Base-by-base conservation (phyloP, 2,797 vertebrate genomes). In the Myotis daubentonii region DNA sequence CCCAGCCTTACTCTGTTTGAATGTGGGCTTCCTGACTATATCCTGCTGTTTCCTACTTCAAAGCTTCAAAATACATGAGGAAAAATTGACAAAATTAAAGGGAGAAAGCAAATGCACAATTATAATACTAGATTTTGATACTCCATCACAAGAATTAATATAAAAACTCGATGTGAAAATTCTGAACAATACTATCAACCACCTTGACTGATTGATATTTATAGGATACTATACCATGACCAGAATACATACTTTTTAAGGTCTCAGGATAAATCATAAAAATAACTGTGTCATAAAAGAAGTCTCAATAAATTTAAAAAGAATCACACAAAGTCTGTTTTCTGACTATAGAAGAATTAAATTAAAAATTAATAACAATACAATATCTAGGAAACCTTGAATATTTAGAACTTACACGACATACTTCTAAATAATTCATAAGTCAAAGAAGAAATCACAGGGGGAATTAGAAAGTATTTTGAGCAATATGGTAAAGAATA, bases 361-460 rank as follows among this genome's bases (percentile, higher is more conserved):
- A 75, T 74, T 75, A 91, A 96, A 91, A 80, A 80, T 80, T 93
- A 90, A 44, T 86, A 70, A 53, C 33, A 81, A 51, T 92, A 82
- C 0, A 66, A 36, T 53, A 68, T 79, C 17, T 49, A 90, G 68
- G 11, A 79, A 92, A 80, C 2, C n/a, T 22, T 28, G 12, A 84
- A 49, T 49, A 84, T 72, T 85, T 80, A 92, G 70, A 92, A 95
- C 80, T 92, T 87, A 93, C 84, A 66, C 4, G 65, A 82, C 5
- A 75, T 78, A 72, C 20, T 93, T 94, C 78, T 94, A 85, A 91
- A 70, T 79, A 62, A 92, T 70, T 86, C 30, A 51, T 78, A 51
- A 68, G 6, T 65, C 15, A 25, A 71, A 76, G 62, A 84, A 90
- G 72, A 81, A 93, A 44, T 94, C 28, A 81, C 16, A 92, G 70